phyloP scores from a whole-genome alignment of 2,888 invertebrate genomes.

The Labia minor region DNA sequence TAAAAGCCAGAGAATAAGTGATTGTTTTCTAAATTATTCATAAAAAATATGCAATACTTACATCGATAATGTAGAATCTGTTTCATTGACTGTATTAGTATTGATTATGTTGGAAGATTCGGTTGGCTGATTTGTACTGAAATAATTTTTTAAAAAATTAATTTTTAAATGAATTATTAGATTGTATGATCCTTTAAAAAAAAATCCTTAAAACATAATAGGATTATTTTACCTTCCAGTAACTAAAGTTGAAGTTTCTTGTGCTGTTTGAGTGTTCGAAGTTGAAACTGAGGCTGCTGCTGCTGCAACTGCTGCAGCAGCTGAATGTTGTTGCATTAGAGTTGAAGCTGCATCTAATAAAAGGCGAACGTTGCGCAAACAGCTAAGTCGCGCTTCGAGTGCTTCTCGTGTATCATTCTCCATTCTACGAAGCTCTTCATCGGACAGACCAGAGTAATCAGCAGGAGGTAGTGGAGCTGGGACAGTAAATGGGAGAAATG shows the following conservation, averaged over 20 bases:
- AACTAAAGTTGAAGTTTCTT: slow-evolving; percentile 18
- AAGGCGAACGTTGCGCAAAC: slow-evolving; percentile 72
- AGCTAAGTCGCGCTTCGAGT: slow-evolving; percentile 81
- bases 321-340: slow-evolving; percentile 88
- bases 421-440: slow-evolving; percentile 75
- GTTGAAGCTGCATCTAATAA: slow-evolving; percentile 87
- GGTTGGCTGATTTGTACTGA: too few species aligned
- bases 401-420: slow-evolving; percentile 81
- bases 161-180: too few species aligned
- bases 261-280: not conserved
- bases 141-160: too few species aligned
- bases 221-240: not conserved
- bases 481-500: slow-evolving; percentile 37
- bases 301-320: slow-evolving; percentile 42
- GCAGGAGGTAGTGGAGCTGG: slow-evolving; percentile 70
- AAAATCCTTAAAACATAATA: too few species aligned
- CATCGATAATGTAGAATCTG: too few species aligned
- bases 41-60: too few species aligned
- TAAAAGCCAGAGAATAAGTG: too few species aligned
- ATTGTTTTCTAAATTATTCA: too few species aligned
- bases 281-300: slow-evolving; percentile 16
- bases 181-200: too few species aligned
- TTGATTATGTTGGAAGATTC: too few species aligned
- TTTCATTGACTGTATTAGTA: too few species aligned
- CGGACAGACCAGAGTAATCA: slow-evolving; percentile 59